Evolutionary conservation across 2,113 vertebrate genomes (phyloP), one percentile per base, ranked within the genome.

Genomic region (Cebidichthys violaceus): DNA sequence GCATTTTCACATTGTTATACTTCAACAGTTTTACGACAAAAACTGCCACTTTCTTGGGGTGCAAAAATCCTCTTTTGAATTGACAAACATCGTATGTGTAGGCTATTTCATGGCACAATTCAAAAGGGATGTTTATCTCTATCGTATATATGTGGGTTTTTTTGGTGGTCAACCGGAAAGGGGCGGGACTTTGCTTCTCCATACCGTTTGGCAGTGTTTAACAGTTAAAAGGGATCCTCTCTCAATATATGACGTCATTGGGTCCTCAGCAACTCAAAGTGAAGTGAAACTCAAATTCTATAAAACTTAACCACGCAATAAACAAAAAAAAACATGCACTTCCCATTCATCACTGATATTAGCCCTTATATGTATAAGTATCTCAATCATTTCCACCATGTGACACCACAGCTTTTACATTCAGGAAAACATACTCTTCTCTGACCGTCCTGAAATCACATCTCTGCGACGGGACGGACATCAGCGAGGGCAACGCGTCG

Each of bases 371-470:
- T 64, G 35, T 41, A 10, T 9, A 27, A 47, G 29, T 31, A 7
- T 9, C 29, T 31, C 57, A 18, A 31, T 60, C 6, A 31, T 31
- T 31, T 60, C 27, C 15, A 2, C 24, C 55, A 27, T 27, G 13
- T 52, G 18, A 66, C 47, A 64, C 77, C 65, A 2, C 37, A 54
- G 37, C 27, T 69, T 81, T 85, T 61, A 70, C 9, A 47, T 73
- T 37, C 57, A 74, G 54, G 5, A 60, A 82, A 75, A 33, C 17
- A 4, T 1, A 17, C n/a, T 64, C 39, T 31, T 14, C 50, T 59
- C 50, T 33, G 37, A 9, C 1, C 0, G 8, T 47, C 29, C 69
- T 81, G 65, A 85, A 82, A 86, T 74, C 75, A 55, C 69, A 74
- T 62, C 59, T 83, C 66, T 75, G 70, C 4, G 0, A 59, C 60